Percentiles rank a stretch among this genome's conserved stretches.
Evolutionary conservation across 2,888 invertebrate species (phyloP).

Genomic region (Siphlonurus alternatus): DNA sequence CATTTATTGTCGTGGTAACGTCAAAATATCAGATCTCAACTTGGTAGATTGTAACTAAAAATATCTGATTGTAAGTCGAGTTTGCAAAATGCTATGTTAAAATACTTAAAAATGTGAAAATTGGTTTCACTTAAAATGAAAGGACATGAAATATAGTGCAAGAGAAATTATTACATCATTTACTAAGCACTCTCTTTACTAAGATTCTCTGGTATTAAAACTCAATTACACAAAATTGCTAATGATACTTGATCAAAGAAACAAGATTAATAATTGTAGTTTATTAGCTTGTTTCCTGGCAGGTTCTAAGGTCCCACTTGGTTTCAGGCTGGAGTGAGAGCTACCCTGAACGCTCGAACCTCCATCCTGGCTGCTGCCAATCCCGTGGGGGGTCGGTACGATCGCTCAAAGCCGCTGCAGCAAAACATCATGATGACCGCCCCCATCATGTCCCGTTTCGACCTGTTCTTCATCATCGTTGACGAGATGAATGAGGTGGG

Average conservation of each 20-base stretch:
- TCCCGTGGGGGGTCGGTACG: conserved; percentile 93
- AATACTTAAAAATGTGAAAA: no score
- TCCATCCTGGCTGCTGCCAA: conserved; percentile 98
- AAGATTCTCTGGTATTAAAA: no score
- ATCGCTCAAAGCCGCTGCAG: conserved; percentile 80
- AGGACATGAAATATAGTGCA: no score
- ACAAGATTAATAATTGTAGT: no score
- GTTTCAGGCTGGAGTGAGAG: conserved; percentile 77
- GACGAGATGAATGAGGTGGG: conserved; percentile 83
- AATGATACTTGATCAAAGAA: no score
- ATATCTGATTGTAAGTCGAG: neutral
- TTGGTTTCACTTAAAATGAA: no score
- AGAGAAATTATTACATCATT: no score
- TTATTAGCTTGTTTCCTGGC: no score
- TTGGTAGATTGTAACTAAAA: neutral
- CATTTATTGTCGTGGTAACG: neutral
- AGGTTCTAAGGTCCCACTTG: no score
- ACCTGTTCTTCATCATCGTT: conserved; percentile 93
- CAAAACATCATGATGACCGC: conserved; percentile 88
- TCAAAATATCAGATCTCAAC: neutral
- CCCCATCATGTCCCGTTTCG: conserved; percentile 98
- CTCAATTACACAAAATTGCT: no score
- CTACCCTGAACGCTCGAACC: conserved; percentile 92
- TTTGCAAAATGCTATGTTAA: no score
- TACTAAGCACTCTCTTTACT: no score